Percentiles rank a stretch among this genome's conserved stretches.
Evolutionary conservation across 2,888 invertebrate genomes (phyloP).

Genomic region (Diarsia brunnea): DNA sequence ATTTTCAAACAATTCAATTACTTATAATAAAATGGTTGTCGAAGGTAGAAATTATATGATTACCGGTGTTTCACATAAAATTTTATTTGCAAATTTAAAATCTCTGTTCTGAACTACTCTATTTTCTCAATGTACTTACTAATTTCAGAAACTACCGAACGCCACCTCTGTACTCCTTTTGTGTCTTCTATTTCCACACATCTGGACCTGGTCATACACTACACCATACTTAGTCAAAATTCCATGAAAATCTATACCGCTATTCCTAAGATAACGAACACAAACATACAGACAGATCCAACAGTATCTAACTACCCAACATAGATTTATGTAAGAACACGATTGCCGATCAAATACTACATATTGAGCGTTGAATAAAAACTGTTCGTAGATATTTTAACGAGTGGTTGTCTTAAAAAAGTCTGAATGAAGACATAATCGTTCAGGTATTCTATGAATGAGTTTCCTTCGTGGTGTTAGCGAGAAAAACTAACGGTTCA

Average conservation of each 20-base stretch:
- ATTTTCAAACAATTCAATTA: conserved; percentile 15
- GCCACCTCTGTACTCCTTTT: neutral
- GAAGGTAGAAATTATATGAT: neutral
- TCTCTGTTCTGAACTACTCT: no score
- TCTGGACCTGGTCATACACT: neutral
- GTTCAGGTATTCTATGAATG: conserved; percentile 62
- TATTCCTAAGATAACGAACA: conserved; percentile 3
- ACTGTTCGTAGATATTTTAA: conserved; percentile 61
- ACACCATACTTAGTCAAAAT: neutral
- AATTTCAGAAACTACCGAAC: neutral
- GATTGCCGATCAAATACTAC: conserved; percentile 60
- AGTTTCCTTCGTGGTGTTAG: conserved; percentile 58
- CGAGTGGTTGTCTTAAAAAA: conserved; percentile 63
- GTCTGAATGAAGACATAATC: conserved; percentile 64
- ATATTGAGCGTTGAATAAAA: conserved; percentile 56
- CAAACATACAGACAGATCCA: conserved; percentile 28
- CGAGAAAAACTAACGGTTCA: conserved; percentile 66
- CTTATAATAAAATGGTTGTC: conserved; percentile 22
- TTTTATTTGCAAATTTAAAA: neutral
- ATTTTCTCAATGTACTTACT: neutral
- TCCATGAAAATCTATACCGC: neutral
- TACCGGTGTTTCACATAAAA: neutral
- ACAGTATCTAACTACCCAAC: conserved; percentile 36
- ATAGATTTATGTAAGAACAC: conserved; percentile 57
- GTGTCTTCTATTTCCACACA: neutral